phyloP scores from a whole-genome alignment of 2,113 vertebrate species.

The Numida meleagris region DNA sequence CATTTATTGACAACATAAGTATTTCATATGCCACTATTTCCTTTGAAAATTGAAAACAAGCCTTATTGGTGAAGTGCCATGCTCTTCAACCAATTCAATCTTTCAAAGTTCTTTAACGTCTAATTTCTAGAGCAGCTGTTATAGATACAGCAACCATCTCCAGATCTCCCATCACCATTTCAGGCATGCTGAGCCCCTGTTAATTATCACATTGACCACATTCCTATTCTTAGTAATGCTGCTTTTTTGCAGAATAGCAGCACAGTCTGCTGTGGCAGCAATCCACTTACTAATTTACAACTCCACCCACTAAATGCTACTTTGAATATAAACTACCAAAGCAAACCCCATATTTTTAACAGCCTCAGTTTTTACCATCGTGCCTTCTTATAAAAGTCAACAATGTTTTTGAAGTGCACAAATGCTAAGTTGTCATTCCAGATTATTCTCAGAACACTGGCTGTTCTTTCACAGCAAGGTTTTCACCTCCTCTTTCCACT shows the following conservation, averaged over 20 bases:
- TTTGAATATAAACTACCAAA: constrained; percentile 80
- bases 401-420: constrained; percentile 57
- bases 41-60: constrained; percentile 38
- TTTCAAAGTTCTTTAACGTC: constrained; percentile 54
- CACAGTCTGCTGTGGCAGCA: constrained; percentile 64
- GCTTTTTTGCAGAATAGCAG: constrained; percentile 63
- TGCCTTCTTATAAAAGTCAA: constrained; percentile 53
- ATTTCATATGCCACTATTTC: background rate
- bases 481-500: background rate
- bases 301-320: constrained; percentile 76
- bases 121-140: constrained; percentile 71
- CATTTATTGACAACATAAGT: background rate
- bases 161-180: constrained; percentile 61
- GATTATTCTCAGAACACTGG: constrained; percentile 51
- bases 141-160: constrained; percentile 58
- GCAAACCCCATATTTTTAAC: constrained; percentile 82
- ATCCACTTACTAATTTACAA: constrained; percentile 78
- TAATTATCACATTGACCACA: constrained; percentile 78
- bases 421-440: constrained; percentile 74
- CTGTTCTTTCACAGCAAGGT: background rate
- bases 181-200: constrained; percentile 63
- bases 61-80: background rate
- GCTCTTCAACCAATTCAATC: constrained; percentile 30
- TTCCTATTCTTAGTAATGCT: constrained; percentile 77
- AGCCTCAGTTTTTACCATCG: constrained; percentile 76